These are phyloP conservation scores for Patella pellucida DNA, from an alignment of 2,888 invertebrate species.

Conservation along the genomic window DNA sequence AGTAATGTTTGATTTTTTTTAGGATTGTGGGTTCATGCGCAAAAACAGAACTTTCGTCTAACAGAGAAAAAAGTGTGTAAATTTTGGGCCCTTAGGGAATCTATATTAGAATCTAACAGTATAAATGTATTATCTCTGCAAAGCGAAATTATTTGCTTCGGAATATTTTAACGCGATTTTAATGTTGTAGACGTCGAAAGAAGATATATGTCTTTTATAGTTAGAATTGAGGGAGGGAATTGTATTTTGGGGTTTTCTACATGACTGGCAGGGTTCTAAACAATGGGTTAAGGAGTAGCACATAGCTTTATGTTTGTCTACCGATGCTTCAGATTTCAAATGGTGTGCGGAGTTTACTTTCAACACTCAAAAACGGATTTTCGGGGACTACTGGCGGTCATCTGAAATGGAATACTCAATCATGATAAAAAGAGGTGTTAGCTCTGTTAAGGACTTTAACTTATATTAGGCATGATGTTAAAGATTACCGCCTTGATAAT, in stretches of 20 bases:
- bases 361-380: background rate
- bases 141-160: background rate
- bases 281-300: background rate
- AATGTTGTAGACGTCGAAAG: background rate
- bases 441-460: background rate
- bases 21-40: too few relatives aligned
- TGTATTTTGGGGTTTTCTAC: background rate
- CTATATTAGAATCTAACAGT: background rate
- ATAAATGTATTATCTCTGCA: background rate
- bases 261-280: background rate
- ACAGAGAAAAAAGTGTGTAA: too few relatives aligned
- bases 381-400: background rate
- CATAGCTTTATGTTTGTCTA: background rate
- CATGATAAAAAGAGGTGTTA: background rate
- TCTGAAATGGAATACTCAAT: background rate
- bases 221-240: background rate
- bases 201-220: background rate
- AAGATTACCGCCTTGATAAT: background rate
- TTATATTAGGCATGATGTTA: background rate
- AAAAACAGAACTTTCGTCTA: too few relatives aligned
- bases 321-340: background rate
- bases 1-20: too few relatives aligned
- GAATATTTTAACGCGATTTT: background rate
- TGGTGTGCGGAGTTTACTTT: background rate
- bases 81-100: too few relatives aligned